Conservation (phyloP, 2,888 invertebrate species). For the Ditula angustiorana region DNA sequence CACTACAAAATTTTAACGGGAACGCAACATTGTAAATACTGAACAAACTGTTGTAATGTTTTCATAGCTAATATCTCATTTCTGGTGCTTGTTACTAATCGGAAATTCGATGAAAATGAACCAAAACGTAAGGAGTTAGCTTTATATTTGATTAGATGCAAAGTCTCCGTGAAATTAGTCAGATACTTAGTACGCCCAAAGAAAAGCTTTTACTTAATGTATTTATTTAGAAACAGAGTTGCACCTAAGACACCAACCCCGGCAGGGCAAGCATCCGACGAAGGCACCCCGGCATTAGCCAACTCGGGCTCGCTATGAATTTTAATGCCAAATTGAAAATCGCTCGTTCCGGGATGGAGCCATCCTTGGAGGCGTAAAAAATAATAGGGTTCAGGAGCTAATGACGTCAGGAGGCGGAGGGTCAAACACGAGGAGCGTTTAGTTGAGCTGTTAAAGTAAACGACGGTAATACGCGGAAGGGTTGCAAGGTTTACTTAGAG, state of each 20-base stretch:
- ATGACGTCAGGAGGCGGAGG: slow-evolving; percentile 4
- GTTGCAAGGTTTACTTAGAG: not conserved
- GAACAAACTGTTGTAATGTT: too few relatives aligned
- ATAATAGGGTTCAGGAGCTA: slow-evolving; percentile 29
- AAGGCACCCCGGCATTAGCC: not conserved
- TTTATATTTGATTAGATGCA: too few relatives aligned
- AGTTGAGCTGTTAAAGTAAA: slow-evolving; percentile 1
- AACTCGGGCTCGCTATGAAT: slow-evolving; percentile 22
- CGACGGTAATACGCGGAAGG: not conserved
- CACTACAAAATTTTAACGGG: too few relatives aligned
- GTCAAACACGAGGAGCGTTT: not conserved
- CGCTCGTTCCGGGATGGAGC: slow-evolving; percentile 8
- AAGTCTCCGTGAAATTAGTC: not conserved
- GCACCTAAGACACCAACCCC: not conserved
- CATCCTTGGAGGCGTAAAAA: slow-evolving; percentile 27
- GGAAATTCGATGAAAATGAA: too few relatives aligned
- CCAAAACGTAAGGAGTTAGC: too few relatives aligned
- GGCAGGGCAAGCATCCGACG: too few relatives aligned
- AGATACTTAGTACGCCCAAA: not conserved
- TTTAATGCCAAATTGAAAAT: slow-evolving; percentile 38
- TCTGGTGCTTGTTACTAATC: too few relatives aligned
- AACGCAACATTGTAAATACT: too few relatives aligned
- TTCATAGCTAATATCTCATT: too few relatives aligned
- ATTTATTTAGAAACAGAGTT: not conserved
- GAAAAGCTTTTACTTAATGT: not conserved